Evolutionary conservation across 2,888 invertebrate genomes (phyloP), one percentile per base, ranked within the genome.

Genomic region (Imbricaverruca yamaguchii): DNA sequence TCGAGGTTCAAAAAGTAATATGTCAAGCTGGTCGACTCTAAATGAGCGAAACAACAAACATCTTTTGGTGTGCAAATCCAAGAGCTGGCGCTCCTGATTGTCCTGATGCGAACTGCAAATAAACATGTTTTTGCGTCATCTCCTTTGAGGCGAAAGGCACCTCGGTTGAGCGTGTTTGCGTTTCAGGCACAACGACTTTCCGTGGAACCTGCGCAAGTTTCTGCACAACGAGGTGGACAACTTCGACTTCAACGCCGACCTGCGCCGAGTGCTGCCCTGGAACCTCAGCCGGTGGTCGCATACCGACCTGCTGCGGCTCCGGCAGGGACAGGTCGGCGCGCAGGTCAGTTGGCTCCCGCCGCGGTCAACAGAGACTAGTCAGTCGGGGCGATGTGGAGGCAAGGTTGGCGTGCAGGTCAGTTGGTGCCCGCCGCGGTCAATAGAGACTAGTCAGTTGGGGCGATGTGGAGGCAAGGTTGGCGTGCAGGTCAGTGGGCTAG

Each of bases 191-290:
- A 95, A 95, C 89, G 95, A 95, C 88, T 89, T 95, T 84, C 94
- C 95, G 21, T 94, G 94, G 94, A 94, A 95, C 88, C 93, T 95
- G 87, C 90, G 95, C 84, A 94, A 94, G 88, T 94, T 94, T 89
- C 90, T 94, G 87, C 94, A 94, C 88, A 95, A 95, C 88, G 92
- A 92, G 87, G 91, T 95, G 85, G 92, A 93, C 87, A 93, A 94
- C 87, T 94, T 95, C 84, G 92, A 92, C 87, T 92, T 93, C 87
- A 91, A 90, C 84, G 90, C 91, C 87, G 91, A 92, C 87, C 89
- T 93, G 82, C 89, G 91, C 85, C 90, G 91, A 84, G 90, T 92
- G 84, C 93, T 93, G 85, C 93, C 94, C 84, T 95, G 94, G 95
- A 92, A 93, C 85, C 90, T 91, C 85, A 93, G 93, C 87, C 91